Conservation (phyloP, 2,797 vertebrate species). For the Argentina silus region DNA sequence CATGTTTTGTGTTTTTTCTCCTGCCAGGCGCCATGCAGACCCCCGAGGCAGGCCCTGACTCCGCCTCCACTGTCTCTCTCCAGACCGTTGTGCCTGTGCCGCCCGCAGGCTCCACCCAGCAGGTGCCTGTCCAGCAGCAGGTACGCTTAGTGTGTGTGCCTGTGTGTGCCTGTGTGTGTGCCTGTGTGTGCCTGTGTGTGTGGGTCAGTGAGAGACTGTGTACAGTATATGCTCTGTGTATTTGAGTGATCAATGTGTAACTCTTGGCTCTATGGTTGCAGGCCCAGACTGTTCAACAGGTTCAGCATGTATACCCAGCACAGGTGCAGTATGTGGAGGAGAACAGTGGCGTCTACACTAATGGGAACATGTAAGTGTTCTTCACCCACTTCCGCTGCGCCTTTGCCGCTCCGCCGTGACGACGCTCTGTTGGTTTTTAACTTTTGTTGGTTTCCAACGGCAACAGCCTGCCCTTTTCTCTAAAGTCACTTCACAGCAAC, state of each 20-base stretch:
- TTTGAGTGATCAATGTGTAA: constrained; percentile 21
- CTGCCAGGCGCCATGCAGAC: constrained; percentile 90
- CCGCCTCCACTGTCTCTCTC: constrained; percentile 88
- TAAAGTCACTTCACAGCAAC: constrained; percentile 26
- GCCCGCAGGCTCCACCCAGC: constrained; percentile 83
- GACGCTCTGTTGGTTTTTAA: not conserved
- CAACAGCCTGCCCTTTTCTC: not conserved
- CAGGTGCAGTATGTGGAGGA: constrained; percentile 99
- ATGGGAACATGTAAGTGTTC: constrained; percentile 92
- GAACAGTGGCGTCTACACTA: constrained; percentile 91
- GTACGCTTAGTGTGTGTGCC: not conserved
- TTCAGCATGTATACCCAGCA: constrained; percentile 92
- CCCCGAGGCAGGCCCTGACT: constrained; percentile 89
- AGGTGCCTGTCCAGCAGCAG: constrained; percentile 41
- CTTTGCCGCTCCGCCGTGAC: constrained; percentile 24
- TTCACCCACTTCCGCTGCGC: constrained; percentile 20
- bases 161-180: not conserved
- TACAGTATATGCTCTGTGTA: constrained; percentile 1
- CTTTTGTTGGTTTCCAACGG: not conserved
- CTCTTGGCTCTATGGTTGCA: constrained; percentile 36
- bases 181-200: constrained; percentile 3
- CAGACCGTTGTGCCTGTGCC: constrained; percentile 87
- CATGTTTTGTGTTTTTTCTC: constrained; percentile 13
- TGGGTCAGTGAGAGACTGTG: constrained; percentile 8
- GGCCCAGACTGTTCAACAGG: constrained; percentile 84